phyloP scores from a whole-genome alignment of 1,140 invertebrate genomes.

The Drosophila orosa region DNA sequence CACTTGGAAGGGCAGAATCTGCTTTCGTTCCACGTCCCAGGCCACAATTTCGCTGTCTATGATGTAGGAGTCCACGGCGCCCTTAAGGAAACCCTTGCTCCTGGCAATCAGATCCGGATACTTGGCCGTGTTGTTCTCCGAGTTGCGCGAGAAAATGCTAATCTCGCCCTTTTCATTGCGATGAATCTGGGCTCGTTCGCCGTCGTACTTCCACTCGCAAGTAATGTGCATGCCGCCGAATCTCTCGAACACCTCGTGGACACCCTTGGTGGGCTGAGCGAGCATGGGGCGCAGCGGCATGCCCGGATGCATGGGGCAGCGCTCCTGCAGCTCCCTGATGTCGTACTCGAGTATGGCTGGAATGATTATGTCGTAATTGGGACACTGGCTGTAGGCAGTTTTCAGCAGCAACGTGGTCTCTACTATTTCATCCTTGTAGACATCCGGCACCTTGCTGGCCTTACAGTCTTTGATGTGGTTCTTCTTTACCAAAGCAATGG shows the following conservation, averaged over 20 bases:
- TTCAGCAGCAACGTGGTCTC: constrained; percentile 92
- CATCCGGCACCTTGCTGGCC: constrained; percentile 87
- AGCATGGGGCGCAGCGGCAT: constrained; percentile 99
- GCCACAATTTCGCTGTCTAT: constrained; percentile 99
- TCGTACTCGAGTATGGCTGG: constrained; percentile 92
- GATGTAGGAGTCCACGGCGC: constrained; percentile 92
- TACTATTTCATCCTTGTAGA: constrained; percentile 91
- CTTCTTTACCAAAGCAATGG: constrained; percentile 90
- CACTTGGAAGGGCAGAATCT: constrained; percentile 98
- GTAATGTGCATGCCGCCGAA: constrained; percentile 98
- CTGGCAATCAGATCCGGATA: constrained; percentile 97
- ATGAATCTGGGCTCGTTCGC: constrained; percentile 98
- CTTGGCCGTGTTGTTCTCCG: constrained; percentile 98
- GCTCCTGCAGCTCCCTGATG: constrained; percentile 90
- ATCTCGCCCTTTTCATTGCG: constrained; percentile 88
- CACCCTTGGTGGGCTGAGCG: constrained; percentile 98
- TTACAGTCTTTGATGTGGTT: constrained; percentile 87
- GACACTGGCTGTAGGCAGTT: constrained; percentile 98
- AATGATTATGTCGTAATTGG: constrained; percentile 96
- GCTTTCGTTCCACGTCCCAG: constrained; percentile 95
- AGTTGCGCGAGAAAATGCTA: constrained; percentile 97
- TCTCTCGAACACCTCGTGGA: constrained; percentile 94
- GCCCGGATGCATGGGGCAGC: constrained; percentile 96
- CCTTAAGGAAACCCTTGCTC: constrained; percentile 87
- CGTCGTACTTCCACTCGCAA: constrained; percentile 99